A percentile compares a stretch with the other conserved stretches of the same genome.
These are phyloP conservation scores for Alaudala cheleensis DNA, from an alignment of 2,113 vertebrate genomes.

Conservation along the genomic window DNA sequence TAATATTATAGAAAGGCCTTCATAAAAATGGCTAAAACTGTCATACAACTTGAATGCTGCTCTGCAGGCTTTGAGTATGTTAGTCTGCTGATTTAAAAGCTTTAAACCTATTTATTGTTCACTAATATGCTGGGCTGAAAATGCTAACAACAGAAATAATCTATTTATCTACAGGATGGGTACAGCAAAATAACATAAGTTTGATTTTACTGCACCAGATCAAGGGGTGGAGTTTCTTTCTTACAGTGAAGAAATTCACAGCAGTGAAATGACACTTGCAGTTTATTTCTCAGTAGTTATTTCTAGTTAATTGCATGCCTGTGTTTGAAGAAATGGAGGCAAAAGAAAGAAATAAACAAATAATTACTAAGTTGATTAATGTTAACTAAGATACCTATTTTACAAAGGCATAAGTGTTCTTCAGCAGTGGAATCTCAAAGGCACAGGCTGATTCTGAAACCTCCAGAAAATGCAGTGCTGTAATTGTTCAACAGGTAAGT, in stretches of 20 bases:
- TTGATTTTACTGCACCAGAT: background rate
- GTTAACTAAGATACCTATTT: background rate
- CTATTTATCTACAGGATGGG: background rate
- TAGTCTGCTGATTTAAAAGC: background rate
- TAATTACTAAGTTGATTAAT: background rate
- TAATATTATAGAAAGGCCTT: background rate
- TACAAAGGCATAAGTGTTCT: background rate
- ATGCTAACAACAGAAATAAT: background rate
- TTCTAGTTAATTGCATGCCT: background rate
- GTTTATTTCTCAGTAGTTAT: background rate
- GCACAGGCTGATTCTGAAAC: background rate
- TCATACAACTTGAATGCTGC: background rate
- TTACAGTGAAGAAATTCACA: background rate
- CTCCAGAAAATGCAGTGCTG: background rate
- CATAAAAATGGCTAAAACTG: background rate
- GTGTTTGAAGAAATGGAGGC: background rate
- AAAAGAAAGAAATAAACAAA: background rate
- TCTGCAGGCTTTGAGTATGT: background rate
- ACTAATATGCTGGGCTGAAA: background rate
- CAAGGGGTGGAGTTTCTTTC: background rate
- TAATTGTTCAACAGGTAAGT: background rate
- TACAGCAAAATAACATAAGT: background rate
- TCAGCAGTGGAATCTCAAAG: background rate
- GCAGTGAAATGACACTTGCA: background rate
- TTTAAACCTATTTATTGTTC: constrained; percentile 14